These are phyloP conservation scores for Myiotriccus ornatus DNA, from an alignment of 2,797 vertebrate genomes.

Conservation along the genomic window DNA sequence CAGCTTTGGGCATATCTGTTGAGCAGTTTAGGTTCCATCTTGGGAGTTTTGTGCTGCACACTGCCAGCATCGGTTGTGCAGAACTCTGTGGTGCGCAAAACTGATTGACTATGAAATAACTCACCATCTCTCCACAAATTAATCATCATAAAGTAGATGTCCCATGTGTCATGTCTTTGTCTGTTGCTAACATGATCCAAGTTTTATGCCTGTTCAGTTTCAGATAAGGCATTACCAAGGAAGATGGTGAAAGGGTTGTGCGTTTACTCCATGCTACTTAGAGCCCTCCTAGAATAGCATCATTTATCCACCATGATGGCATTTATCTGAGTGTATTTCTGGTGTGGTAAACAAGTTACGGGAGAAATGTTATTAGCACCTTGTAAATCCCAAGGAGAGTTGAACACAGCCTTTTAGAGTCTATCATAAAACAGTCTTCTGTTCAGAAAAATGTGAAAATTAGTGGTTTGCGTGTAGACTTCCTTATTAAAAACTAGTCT, in stretches of 20 bases:
- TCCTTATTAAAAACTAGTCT: slow-evolving; percentile 26
- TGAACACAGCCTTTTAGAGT: slow-evolving; percentile 22
- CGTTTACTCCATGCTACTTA: neutral
- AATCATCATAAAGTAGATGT: neutral
- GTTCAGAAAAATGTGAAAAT: slow-evolving; percentile 43
- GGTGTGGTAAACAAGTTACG: slow-evolving; percentile 16
- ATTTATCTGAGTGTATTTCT: slow-evolving; percentile 41
- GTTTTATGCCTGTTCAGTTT: neutral
- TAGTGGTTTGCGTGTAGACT: neutral
- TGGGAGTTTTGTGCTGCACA: neutral
- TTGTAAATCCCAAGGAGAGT: slow-evolving; percentile 11
- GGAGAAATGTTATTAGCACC: neutral
- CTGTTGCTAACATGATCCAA: neutral
- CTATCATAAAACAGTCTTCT: neutral
- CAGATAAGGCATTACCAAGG: neutral
- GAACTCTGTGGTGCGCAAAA: neutral
- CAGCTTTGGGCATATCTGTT: neutral
- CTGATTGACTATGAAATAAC: neutral
- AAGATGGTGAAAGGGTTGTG: neutral
- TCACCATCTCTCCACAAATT: neutral
- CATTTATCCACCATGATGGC: neutral
- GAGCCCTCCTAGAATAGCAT: neutral
- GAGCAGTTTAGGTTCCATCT: neutral
- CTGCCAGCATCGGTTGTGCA: rapidly evolving
- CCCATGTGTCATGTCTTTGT: neutral